Evolutionary conservation across 2,113 vertebrate genomes (phyloP).

Genomic region (Capreolus pygargus): DNA sequence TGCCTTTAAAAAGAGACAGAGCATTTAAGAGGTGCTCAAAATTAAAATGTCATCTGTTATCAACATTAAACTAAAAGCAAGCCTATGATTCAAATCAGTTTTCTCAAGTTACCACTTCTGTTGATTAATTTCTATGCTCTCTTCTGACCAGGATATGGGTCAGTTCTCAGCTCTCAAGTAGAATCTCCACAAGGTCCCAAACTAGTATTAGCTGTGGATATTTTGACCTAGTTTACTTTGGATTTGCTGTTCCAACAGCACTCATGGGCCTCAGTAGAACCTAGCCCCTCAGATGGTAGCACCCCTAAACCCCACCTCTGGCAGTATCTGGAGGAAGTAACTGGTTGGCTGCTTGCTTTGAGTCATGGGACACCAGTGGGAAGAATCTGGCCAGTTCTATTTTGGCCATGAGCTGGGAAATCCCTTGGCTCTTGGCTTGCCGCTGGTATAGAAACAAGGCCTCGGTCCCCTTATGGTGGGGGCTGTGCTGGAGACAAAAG

Average conservation of each 20-base stretch:
- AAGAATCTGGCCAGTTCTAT: constrained; percentile 51
- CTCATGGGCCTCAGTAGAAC: background rate
- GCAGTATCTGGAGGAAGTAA: constrained; percentile 13
- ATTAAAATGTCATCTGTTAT: background rate
- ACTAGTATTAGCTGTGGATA: background rate
- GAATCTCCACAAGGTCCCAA: background rate
- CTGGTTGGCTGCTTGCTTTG: constrained; percentile 12
- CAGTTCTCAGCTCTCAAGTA: background rate
- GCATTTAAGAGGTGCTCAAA: background rate
- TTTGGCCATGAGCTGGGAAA: constrained; percentile 49
- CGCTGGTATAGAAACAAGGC: constrained; percentile 71
- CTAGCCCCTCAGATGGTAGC: background rate
- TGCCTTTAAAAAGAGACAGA: background rate
- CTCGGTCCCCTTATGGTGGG: background rate
- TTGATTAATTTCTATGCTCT: background rate
- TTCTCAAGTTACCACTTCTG: constrained; percentile 23
- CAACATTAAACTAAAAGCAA: background rate
- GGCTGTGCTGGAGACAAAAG: constrained; percentile 48
- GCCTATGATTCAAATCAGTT: background rate
- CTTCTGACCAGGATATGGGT: background rate
- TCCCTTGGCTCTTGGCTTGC: constrained; percentile 38
- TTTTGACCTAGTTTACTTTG: background rate
- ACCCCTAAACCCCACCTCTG: background rate
- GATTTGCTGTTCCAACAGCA: background rate
- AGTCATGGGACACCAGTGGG: constrained; percentile 34